Evolutionary conservation across 2,113 vertebrate species (phyloP).

Genomic region (Oreochromis niloticus): DNA sequence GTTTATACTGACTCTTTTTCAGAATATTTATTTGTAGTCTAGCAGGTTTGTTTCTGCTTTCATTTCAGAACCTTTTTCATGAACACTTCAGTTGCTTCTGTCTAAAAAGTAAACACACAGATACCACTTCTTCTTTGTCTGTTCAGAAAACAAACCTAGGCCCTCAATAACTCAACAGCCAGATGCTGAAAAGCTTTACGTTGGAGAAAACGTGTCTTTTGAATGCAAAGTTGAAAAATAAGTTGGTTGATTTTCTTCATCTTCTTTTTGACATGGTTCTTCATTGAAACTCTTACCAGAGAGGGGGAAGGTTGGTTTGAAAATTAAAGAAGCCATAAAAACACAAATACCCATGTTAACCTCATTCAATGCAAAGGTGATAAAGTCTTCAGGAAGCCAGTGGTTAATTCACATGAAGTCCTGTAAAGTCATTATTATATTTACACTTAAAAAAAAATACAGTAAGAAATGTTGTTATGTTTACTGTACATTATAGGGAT

Average conservation of each 20-base stretch:
- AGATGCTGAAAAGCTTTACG: background rate
- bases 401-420: background rate
- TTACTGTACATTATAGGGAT: background rate
- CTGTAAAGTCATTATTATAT: background rate
- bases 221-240: background rate
- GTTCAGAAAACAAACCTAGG: background rate
- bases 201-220: constrained; percentile 4
- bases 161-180: constrained; percentile 2
- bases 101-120: background rate
- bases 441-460: background rate
- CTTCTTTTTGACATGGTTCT: accelerated
- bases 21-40: background rate
- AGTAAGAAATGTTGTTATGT: background rate
- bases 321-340: background rate
- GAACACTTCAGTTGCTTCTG: accelerated
- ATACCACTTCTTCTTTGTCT: background rate
- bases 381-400: background rate
- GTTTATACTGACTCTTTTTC: background rate
- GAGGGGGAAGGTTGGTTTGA: background rate
- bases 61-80: background rate
- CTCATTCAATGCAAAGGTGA: background rate
- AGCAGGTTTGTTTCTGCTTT: background rate
- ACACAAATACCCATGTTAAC: background rate
- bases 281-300: accelerated
- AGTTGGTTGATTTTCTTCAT: too few species aligned